These are phyloP conservation scores for Rattus norvegicus DNA, from an alignment of 2,113 vertebrate genomes.

Conservation along the genomic window DNA sequence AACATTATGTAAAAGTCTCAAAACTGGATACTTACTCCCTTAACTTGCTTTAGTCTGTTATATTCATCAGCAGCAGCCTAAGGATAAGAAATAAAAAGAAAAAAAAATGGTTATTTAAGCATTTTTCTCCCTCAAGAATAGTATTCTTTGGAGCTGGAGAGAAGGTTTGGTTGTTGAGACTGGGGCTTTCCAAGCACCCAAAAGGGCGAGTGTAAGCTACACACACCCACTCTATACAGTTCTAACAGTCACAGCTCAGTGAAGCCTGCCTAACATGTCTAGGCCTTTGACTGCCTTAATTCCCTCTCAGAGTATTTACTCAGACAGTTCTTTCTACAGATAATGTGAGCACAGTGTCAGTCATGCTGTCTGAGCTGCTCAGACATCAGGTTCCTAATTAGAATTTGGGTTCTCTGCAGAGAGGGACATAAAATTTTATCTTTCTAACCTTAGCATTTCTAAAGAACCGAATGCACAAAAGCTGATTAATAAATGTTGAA, in stretches of 20 bases:
- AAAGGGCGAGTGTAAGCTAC: neutral
- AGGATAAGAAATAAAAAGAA: conserved; percentile 47
- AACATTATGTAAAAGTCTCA: conserved; percentile 16
- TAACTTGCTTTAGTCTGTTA: conserved; percentile 86
- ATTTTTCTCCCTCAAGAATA: neutral
- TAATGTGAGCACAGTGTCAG: neutral
- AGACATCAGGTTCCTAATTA: neutral
- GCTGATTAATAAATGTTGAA: neutral
- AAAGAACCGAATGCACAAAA: neutral
- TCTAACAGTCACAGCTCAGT: neutral
- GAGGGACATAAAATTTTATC: neutral
- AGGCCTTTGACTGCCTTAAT: neutral
- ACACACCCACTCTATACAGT: neutral
- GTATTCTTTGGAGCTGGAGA: neutral
- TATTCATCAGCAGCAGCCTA: conserved; percentile 88
- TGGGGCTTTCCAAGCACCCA: neutral
- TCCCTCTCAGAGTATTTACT: neutral
- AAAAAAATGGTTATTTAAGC: neutral
- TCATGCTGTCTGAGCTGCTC: neutral
- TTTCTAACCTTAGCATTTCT: neutral
- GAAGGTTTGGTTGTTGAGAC: neutral
- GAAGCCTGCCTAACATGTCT: neutral
- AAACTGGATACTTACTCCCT: conserved; percentile 83
- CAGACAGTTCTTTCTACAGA: neutral
- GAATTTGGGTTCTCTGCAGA: neutral